phyloP scores from a whole-genome alignment of 2,888 invertebrate genomes.

The Eristalinus sepulchralis region DNA sequence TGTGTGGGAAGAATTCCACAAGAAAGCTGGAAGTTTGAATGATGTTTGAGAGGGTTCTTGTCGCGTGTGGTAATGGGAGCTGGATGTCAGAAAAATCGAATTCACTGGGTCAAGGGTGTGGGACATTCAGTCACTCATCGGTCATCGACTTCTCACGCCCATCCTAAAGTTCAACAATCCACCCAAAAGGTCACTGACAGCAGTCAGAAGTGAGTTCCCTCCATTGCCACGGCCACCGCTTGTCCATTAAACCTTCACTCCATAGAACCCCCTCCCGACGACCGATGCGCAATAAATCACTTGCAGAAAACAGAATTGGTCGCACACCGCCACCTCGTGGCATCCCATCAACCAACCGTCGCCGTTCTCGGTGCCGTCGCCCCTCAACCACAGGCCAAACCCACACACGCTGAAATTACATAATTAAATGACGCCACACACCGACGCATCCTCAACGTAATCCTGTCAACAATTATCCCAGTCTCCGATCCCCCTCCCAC shows the following conservation, averaged over 20 bases:
- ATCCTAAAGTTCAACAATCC: not conserved
- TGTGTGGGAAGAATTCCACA: not conserved
- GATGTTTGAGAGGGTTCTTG: not conserved
- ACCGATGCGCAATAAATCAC: not conserved
- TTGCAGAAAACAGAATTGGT: not conserved
- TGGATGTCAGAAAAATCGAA: not conserved
- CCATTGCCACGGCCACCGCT: not conserved
- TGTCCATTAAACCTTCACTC: not conserved
- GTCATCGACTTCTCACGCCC: not conserved
- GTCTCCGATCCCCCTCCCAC: not conserved
- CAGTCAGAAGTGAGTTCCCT: not conserved
- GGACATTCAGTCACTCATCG: too few relatives aligned
- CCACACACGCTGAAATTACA: constrained; percentile 34
- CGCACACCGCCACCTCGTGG: constrained; percentile 6
- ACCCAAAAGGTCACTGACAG: not conserved
- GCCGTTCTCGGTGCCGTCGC: not conserved
- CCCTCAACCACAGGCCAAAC: not conserved
- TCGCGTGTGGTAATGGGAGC: too few relatives aligned
- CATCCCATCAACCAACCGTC: not conserved
- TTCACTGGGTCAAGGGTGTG: not conserved
- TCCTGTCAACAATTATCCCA: constrained; percentile 65
- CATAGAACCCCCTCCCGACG: not conserved
- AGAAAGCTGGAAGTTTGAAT: not conserved
- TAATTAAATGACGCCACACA: constrained; percentile 51
- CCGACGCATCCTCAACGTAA: constrained; percentile 34